Evolutionary conservation across 2,113 vertebrate genomes (phyloP).

Genomic region (Poeciliopsis prolifica): DNA sequence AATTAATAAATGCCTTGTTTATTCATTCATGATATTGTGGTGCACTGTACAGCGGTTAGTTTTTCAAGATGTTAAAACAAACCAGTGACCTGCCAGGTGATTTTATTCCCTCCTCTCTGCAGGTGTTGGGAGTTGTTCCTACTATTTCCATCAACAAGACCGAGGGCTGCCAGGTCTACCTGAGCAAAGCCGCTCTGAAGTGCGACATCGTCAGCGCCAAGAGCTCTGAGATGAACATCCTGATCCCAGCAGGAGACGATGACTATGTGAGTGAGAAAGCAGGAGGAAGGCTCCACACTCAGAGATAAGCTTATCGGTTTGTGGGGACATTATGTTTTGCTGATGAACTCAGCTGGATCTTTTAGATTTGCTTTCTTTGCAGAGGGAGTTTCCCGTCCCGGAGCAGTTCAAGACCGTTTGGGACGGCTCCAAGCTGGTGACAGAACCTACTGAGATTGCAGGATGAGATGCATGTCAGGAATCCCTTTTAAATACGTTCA

Average conservation of each 20-base stretch:
- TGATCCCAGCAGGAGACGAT: constrained; percentile 88
- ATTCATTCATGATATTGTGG: not conserved
- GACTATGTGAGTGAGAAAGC: constrained; percentile 88
- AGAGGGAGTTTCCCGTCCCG: constrained; percentile 97
- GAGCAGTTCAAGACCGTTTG: constrained; percentile 98
- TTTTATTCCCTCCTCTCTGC: constrained; percentile 14
- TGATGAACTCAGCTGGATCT: not conserved
- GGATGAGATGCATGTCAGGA: constrained; percentile 78
- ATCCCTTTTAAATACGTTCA: not conserved
- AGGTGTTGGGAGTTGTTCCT: constrained; percentile 95
- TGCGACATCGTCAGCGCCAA: constrained; percentile 97
- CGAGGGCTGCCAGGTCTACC: constrained; percentile 96
- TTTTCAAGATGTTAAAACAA: not conserved
- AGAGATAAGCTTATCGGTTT: not conserved
- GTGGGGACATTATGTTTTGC: not conserved
- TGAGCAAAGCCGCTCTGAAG: constrained; percentile 88
- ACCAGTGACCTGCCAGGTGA: not conserved
- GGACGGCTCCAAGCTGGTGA: constrained; percentile 93
- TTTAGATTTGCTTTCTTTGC: constrained; percentile 32
- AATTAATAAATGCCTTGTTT: no score
- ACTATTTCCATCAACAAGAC: constrained; percentile 99
- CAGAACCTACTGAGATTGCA: constrained; percentile 94
- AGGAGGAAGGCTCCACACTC: not conserved
- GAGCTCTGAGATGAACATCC: constrained; percentile 97
- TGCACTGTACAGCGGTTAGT: not conserved